Percentiles rank a stretch among this genome's conserved stretches.
phyloP scores from a whole-genome alignment of 2,888 invertebrate genomes.

The Pristionchus maxplancki region DNA sequence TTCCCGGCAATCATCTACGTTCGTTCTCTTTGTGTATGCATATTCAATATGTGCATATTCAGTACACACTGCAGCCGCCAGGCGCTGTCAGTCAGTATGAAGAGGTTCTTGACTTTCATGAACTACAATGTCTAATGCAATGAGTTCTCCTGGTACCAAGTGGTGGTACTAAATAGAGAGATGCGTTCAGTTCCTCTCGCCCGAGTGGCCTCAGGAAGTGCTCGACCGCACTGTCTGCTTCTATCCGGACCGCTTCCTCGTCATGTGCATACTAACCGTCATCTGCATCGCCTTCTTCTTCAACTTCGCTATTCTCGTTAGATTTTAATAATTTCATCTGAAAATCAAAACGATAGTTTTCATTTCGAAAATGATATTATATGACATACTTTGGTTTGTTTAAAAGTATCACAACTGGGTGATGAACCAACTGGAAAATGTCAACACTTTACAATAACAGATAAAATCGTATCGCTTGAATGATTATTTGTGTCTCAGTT shows the following conservation, averaged over 20 bases:
- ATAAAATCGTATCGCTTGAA: no score
- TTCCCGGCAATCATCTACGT: background rate
- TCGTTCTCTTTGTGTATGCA: no score
- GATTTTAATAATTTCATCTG: no score
- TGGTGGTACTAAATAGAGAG: no score
- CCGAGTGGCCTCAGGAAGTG: background rate
- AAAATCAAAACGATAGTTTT: background rate
- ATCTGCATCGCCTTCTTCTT: background rate
- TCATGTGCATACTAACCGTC: background rate
- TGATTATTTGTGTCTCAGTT: no score
- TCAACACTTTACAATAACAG: no score
- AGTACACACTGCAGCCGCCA: background rate
- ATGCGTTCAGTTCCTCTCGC: background rate
- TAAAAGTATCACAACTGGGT: no score
- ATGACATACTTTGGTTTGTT: background rate
- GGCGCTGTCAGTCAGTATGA: background rate
- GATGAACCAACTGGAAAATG: no score
- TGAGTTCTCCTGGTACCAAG: no score
- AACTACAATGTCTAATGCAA: no score
- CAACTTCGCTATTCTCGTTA: no score
- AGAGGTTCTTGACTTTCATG: background rate
- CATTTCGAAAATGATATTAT: no score
- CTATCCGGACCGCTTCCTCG: background rate
- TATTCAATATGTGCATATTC: background rate
- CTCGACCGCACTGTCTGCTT: background rate